Evolutionary conservation across 1,140 invertebrate species (phyloP).

Genomic region (Sitodiplosis mosellana): DNA sequence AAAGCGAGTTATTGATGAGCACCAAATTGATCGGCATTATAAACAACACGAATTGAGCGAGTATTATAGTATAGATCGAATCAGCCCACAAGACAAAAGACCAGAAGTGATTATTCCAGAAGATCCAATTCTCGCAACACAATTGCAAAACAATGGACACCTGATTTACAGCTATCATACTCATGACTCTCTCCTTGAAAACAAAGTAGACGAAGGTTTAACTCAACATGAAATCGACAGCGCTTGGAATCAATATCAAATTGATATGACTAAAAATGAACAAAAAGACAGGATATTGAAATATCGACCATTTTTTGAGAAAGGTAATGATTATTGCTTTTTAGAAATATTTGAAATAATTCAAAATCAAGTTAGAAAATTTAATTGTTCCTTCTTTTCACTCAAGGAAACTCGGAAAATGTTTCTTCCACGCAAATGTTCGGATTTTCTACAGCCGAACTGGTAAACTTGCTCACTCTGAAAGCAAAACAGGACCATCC

Average conservation of each 20-base stretch:
- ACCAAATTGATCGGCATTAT: constrained; percentile 92
- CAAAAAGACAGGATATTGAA: too few relatives aligned
- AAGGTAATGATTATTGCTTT: too few relatives aligned
- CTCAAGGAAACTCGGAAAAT: too few relatives aligned
- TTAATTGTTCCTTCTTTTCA: too few relatives aligned
- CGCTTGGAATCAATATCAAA: constrained; percentile 84
- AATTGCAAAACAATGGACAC: constrained; percentile 51
- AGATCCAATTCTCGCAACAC: constrained; percentile 70
- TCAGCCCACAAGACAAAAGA: constrained; percentile 25
- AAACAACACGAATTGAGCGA: constrained; percentile 71
- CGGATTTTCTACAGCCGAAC: too few relatives aligned
- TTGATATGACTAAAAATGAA: too few relatives aligned
- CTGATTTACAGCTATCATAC: constrained; percentile 65
- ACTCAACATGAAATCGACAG: constrained; percentile 80
- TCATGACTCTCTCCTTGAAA: constrained; percentile 86
- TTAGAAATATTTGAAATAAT: too few relatives aligned
- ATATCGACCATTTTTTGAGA: too few relatives aligned
- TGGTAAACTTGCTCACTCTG: too few relatives aligned
- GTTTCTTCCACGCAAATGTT: too few relatives aligned
- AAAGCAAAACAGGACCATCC: too few relatives aligned
- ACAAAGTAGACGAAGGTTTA: constrained; percentile 76
- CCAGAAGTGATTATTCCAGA: constrained; percentile 47
- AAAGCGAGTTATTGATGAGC: constrained; percentile 88
- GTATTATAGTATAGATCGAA: constrained; percentile 55
- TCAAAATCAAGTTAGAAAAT: too few relatives aligned